Base-by-base conservation (phyloP, 2,113 vertebrate species). In the Ivindomyrus marchei region DNA sequence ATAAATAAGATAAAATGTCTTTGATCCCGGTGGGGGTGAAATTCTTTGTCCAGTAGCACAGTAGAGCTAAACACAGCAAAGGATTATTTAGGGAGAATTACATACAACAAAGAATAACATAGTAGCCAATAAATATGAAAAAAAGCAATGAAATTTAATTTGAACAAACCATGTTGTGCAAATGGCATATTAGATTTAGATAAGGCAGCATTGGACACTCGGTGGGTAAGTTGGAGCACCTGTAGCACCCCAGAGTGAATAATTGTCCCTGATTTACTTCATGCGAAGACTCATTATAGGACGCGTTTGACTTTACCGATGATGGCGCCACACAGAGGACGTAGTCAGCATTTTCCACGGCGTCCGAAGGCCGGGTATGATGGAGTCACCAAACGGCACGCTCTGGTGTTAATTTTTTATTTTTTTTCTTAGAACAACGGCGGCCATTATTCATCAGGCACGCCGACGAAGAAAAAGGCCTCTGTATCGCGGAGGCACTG, bases 361-460 rank as follows among this genome's bases (percentile, higher is more conserved):
- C 50, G 5, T 39, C 50, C 31, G 11, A 27, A 10, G 85, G 50
- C n/a, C 2, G 45, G 19, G 8, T 56, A 39, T 17, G n/a, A 17
- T 3, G 50, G 50, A 47, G 27, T 36, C 5, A 10, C 17, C 27
- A 9, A 53, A 15, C 85, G 4, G 3, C 10, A 27, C 2, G 31
- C 21, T 39, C 19, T 80, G 46, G 17, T 45, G 45, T 31, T 36
- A 36, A 36, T 47, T 47, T 3, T 36, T 10, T n/a, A 49, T 70
- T 31, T 66, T n/a, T 31, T 27, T 13, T 31, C 31, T 11, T 70
- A 74, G 85, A 80, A 91, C 89, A 89, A 91, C 91, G 89, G 89
- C 53, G 39, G 84, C 62, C 89, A 89, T 90, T 90, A 90, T 93
- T 87, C 70, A 87, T 89, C 89, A 90, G 52, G 83, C 39, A 47